Evolutionary conservation across 2,888 invertebrate species (phyloP), one percentile per base, ranked within the genome.

Genomic region (Agrypnus murinus): DNA sequence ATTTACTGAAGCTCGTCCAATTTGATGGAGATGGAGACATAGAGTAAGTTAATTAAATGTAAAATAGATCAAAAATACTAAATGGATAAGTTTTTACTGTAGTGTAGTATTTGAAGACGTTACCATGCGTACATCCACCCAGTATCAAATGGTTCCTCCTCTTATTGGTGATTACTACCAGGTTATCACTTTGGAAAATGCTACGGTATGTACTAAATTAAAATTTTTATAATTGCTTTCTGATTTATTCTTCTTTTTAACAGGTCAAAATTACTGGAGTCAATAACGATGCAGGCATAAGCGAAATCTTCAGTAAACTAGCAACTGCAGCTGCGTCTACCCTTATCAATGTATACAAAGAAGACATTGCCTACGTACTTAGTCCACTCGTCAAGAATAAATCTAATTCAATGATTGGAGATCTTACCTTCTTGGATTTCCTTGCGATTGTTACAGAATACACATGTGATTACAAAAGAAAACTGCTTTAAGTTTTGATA

Each of bases 211-310:
- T 34, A 2, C 9, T 14, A 17, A 25, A 34, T 38, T 31, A 14
- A 17, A 12, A 17, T 62, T 19, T 1, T 5, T 19, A 10, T 17
- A 19, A 34, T 4, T 19, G 14, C 10, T 6, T n/a, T 48, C n/a
- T 9, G 8, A 25, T 2, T 32, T 12, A n/a, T 0, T 14, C 1
- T n/a, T n/a, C 3, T 6, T 31, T 46, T 17, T 12, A 14, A 19
- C 45, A 60, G 60, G 5, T 60, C 7, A 1, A 46, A 2, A 46
- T 60, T 32, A 60, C 60, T 0, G 40, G 53, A 8, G 48, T 55
- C 14, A 62, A 62, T 40, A 55, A 50, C 50, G 69, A 71, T 17
- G 57, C 50, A 36, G 63, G 60, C 38, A 40, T 69, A n/a, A 66
- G 69, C 15, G 58, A 40, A 36, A 60, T 71, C 3, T 0, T 14